Base-by-base conservation (phyloP, 2,888 invertebrate genomes). In the Chironomus riparius region DNA sequence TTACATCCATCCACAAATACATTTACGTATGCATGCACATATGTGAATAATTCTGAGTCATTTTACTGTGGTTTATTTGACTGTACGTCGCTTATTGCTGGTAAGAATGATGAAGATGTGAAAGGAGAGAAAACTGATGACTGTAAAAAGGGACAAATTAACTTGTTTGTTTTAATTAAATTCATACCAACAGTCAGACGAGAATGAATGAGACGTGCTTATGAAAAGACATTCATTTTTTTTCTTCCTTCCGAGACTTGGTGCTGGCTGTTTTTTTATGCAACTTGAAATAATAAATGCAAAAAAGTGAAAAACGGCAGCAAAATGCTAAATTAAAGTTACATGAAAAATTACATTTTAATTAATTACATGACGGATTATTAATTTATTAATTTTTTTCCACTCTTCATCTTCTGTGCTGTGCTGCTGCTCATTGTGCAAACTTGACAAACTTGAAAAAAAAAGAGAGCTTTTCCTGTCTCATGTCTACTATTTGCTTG, bases 301-400 rank as follows among this genome's bases (percentile, higher is more conserved):
- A 50, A 62, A 18, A 21, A 21, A 62, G 13, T 70, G 18, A 18
- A 48, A 21, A 70, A 18, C 56, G 13, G 70, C 22, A 13, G 18
- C 22, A 68, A 68, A 15, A 68, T 7, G 70, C 18, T 28, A 28
- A 28, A 28, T 12, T 47, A 22, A 71, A 24, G 71, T 56, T n/a
- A 21, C 24, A 56, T 72, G 28, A 71, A 24, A 72, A 61, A 71
- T 61, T 71, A 24, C 71, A 62, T 28, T 62, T 62, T 72, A 62
- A 72, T 72, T 72, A 72, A 72, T 72, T 62, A 28, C 72, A 50
- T 62, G 72, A 72, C 72, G 61, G 72, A 22, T 72, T 72, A 72
- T 72, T 72, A 72, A 47, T 70, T 68, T n/a, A 71, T 71, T 71
- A 56, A 56, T 18, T 56, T 56, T 18, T 18, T 18, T 56, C 18